Percentiles rank a stretch among this genome's conserved stretches.
Conservation (phyloP, 2,113 vertebrate species). For the Microcebus griseorufus region DNA sequence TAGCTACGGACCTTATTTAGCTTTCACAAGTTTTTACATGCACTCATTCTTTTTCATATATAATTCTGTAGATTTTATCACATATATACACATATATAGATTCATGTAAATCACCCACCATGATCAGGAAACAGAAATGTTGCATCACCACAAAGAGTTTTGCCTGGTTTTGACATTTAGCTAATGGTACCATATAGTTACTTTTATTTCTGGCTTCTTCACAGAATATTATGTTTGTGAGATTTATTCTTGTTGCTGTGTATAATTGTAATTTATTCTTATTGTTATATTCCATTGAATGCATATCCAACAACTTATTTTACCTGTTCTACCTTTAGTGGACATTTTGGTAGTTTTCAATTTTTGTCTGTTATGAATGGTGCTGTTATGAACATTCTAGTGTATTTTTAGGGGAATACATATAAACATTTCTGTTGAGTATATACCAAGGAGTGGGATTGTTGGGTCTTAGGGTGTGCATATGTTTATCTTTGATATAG, state of each 20-base stretch:
- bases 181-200: background rate
- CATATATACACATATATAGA: background rate
- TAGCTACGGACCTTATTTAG: background rate
- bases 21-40: background rate
- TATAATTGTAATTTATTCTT: background rate
- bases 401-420: background rate
- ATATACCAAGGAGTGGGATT: background rate
- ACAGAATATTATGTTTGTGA: background rate
- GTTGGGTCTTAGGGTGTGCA: background rate
- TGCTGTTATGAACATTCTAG: background rate
- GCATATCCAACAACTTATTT: background rate
- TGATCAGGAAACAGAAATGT: background rate
- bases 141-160: background rate
- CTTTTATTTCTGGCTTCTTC: background rate
- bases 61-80: constrained; percentile 6
- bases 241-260: background rate
- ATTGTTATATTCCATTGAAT: background rate
- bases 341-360: background rate
- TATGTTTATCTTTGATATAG: background rate
- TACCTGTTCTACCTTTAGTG: background rate
- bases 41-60: background rate
- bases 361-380: background rate
- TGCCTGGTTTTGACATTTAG: background rate
- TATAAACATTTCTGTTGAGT: background rate
- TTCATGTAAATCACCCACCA: background rate